phyloP scores from a whole-genome alignment of 2,888 invertebrate species.

The Conistra vaccinii region DNA sequence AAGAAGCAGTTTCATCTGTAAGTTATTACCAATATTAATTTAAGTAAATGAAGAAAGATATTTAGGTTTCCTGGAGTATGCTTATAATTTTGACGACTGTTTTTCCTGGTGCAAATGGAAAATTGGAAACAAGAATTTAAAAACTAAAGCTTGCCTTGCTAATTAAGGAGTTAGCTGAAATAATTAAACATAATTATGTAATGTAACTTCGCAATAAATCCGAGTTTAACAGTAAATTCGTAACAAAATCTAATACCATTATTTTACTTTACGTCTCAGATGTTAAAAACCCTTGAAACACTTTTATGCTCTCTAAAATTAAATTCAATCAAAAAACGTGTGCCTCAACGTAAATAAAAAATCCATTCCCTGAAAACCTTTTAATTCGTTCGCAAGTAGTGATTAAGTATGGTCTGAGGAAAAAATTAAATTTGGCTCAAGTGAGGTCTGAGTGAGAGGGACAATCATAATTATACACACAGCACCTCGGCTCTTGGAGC shows the following conservation, averaged over 20 bases:
- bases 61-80: background rate
- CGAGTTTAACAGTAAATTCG: too few species aligned
- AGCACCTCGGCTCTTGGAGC: conserved; percentile 14
- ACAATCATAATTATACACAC: conserved; percentile 63
- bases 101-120: background rate
- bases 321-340: conserved; percentile 22
- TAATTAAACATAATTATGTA: background rate
- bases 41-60: background rate
- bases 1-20: conserved; percentile 70
- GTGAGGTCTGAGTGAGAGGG: conserved; percentile 46
- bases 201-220: background rate
- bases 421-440: conserved; percentile 59
- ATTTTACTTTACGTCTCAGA: conserved; percentile 1
- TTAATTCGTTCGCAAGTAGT: conserved; percentile 53
- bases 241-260: background rate
- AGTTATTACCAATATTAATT: conserved; percentile 22
- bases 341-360: conserved; percentile 37
- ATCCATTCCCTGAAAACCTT: conserved; percentile 43
- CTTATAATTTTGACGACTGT: background rate
- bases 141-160: background rate
- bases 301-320: conserved; percentile 23
- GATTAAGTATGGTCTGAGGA: conserved; percentile 51
- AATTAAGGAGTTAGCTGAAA: background rate
- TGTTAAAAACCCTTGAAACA: conserved; percentile 7
- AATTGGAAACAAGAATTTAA: background rate